Percentiles rank a stretch among this genome's conserved stretches.
Evolutionary conservation across 2,113 vertebrate species (phyloP).

Genomic region (Gnathonemus longibarbis): DNA sequence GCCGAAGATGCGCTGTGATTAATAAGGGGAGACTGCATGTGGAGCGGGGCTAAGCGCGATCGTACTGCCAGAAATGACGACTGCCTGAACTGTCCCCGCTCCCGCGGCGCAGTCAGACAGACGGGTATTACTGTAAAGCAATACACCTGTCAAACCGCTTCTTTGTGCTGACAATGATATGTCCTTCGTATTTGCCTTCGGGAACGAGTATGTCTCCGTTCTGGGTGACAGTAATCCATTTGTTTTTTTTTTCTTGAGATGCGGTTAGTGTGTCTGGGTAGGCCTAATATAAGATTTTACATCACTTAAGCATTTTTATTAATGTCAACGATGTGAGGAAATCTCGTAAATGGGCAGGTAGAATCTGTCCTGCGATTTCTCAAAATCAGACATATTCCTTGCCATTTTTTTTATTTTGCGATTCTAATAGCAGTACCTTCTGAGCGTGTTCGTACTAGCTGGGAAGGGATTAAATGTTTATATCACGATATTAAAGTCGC

Average conservation of each 20-base stretch:
- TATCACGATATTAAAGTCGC: background rate
- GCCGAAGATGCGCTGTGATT: background rate
- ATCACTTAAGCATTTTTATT: background rate
- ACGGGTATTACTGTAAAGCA: background rate
- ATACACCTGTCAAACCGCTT: background rate
- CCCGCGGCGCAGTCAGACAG: background rate
- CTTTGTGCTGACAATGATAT: background rate
- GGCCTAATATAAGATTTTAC: background rate
- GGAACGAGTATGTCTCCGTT: background rate
- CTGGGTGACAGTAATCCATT: background rate
- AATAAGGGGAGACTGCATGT: background rate
- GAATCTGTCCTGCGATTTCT: background rate
- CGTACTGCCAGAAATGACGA: background rate
- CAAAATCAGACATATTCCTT: background rate
- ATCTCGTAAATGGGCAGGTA: background rate
- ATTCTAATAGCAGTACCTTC: background rate
- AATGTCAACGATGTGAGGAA: background rate
- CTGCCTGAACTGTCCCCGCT: background rate
- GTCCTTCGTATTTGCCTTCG: background rate
- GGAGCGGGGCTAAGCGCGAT: background rate
- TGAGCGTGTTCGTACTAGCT: background rate
- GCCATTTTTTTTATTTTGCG: background rate
- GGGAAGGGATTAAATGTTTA: background rate
- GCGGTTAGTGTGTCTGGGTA: background rate
- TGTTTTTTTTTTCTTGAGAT: background rate